These are phyloP conservation scores for Rhinoptilus africanus DNA, from an alignment of 2,113 vertebrate species.

Conservation along the genomic window DNA sequence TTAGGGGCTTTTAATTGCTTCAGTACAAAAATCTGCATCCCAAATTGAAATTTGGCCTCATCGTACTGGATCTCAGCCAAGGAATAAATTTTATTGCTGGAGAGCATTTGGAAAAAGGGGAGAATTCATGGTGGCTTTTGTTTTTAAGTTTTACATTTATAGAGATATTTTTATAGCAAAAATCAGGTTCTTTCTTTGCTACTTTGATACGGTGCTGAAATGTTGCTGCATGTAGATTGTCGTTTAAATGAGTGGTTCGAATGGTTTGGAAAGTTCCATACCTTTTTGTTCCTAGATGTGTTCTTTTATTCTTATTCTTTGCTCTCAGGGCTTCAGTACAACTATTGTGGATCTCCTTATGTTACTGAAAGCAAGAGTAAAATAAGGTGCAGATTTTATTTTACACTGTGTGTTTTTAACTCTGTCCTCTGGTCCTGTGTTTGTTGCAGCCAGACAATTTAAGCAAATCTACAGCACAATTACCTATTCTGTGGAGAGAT, in stretches of 20 bases:
- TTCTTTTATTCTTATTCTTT: neutral
- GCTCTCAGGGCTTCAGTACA: neutral
- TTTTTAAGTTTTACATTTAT: neutral
- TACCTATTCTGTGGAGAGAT: neutral
- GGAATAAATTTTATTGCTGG: neutral
- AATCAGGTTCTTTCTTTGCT: neutral
- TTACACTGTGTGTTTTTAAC: accelerated
- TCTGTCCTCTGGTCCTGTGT: neutral
- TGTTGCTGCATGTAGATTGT: neutral
- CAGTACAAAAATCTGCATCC: neutral
- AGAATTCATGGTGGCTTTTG: neutral
- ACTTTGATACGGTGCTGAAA: neutral
- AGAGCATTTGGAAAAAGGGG: neutral
- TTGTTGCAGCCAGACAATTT: neutral
- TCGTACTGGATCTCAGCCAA: neutral
- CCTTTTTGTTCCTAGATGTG: neutral
- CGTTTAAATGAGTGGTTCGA: neutral
- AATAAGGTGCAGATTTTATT: neutral
- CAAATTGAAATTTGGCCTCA: neutral
- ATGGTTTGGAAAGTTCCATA: neutral
- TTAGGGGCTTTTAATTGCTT: neutral
- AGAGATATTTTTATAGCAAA: neutral
- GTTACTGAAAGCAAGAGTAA: neutral
- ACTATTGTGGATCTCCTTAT: neutral
- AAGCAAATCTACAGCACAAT: neutral